A percentile compares a stretch with the other conserved stretches of the same genome.
Conservation (phyloP, 92 coral and sea anemone genomes). For the Anthopleura xanthogrammica region DNA sequence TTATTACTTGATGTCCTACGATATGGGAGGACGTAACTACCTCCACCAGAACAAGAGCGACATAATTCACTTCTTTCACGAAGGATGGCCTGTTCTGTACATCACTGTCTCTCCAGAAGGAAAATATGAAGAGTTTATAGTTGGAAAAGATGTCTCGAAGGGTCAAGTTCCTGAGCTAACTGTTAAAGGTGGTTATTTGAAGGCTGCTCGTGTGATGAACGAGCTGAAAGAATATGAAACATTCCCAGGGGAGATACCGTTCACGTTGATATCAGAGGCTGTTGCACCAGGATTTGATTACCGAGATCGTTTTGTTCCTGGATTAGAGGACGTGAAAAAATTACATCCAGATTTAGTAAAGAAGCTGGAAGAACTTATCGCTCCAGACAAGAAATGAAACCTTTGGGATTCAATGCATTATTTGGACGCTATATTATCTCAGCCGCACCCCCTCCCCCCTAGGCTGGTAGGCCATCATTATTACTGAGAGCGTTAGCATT, state of each 20-base stretch:
- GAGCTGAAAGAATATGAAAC: slow-evolving; percentile 43
- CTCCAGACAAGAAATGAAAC: slow-evolving; percentile 21
- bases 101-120: slow-evolving; percentile 61
- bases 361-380: slow-evolving; percentile 40
- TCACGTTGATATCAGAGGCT: slow-evolving; percentile 72
- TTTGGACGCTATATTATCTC: no score
- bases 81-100: slow-evolving; percentile 84
- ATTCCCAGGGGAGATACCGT: slow-evolving; percentile 72
- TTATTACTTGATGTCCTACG: slow-evolving; percentile 56
- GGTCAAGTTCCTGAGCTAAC: slow-evolving; percentile 64
- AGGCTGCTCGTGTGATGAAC: slow-evolving; percentile 60
- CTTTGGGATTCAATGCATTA: no score
- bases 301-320: slow-evolving; percentile 71
- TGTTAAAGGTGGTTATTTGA: slow-evolving; percentile 56
- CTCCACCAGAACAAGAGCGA: slow-evolving; percentile 61
- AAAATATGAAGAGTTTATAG: slow-evolving; percentile 42
- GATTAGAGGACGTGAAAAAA: slow-evolving; percentile 41
- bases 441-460: no score
- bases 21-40: slow-evolving; percentile 64
- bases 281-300: slow-evolving; percentile 80
- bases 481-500: no score
- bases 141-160: slow-evolving; percentile 57
- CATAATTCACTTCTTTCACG: slow-evolving; percentile 63
- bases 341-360: slow-evolving; percentile 36
- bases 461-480: no score